phyloP scores from a whole-genome alignment of 1,140 invertebrate genomes.

The Drosophila busckii region DNA sequence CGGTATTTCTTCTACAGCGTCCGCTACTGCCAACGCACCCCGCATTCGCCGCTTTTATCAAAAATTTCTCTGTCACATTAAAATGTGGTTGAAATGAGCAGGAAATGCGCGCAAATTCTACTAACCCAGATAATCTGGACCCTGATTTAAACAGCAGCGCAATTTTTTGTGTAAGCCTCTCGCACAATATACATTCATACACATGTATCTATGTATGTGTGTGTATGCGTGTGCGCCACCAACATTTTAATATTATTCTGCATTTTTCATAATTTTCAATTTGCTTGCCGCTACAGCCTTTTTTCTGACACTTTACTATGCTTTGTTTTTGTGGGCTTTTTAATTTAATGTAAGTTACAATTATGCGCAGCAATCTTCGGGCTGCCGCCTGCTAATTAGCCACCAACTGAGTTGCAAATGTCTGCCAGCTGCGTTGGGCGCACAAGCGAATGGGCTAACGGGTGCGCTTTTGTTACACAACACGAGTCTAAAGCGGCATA shows the following conservation, averaged over 20 bases:
- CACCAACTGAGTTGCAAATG: conserved; percentile 4
- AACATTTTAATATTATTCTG: conserved; percentile 17
- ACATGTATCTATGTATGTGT: background rate
- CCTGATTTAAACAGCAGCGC: conserved; percentile 48
- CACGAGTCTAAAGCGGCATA: too few relatives aligned
- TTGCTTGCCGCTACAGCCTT: conserved; percentile 17
- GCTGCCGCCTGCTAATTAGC: conserved; percentile 41
- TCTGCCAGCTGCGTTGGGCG: too few relatives aligned
- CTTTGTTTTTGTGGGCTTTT: conserved; percentile 8
- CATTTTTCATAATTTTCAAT: conserved; percentile 46
- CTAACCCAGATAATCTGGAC: conserved; percentile 55
- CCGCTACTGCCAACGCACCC: conserved; percentile 27
- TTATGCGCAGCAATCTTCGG: conserved; percentile 41
- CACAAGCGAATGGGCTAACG: background rate
- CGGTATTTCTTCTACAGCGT: conserved; percentile 13
- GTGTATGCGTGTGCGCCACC: background rate
- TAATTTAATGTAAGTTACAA: conserved; percentile 45
- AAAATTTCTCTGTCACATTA: conserved; percentile 56
- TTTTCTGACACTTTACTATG: too few relatives aligned
- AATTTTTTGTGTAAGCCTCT: conserved; percentile 31
- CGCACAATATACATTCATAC: background rate
- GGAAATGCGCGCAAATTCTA: conserved; percentile 57
- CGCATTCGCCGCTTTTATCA: too few relatives aligned
- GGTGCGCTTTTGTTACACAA: conserved; percentile 9
- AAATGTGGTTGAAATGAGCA: conserved; percentile 58